Percentiles rank a stretch among this genome's conserved stretches.
Evolutionary conservation across 2,888 invertebrate genomes (phyloP).

Genomic region (Hydrotaea diabolus): DNA sequence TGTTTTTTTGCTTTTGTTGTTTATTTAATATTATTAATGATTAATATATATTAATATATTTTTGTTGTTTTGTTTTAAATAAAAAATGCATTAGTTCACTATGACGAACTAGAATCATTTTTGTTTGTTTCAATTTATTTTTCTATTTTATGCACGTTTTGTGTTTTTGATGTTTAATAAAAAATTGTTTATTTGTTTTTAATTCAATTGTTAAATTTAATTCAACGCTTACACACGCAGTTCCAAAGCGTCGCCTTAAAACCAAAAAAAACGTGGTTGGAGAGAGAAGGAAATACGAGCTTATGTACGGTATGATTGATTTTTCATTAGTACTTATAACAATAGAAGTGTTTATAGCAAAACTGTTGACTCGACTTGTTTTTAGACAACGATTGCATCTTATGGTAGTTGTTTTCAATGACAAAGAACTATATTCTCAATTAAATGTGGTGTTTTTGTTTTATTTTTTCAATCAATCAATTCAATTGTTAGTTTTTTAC

Average conservation of each 20-base stretch:
- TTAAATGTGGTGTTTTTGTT: conserved; percentile 23
- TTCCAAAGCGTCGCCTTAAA: conserved; percentile 21
- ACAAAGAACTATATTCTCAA: conserved; percentile 26
- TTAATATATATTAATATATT: conserved; percentile 65
- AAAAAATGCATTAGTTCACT: conserved; percentile 79
- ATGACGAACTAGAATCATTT: conserved; percentile 76
- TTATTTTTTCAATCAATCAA: conserved; percentile 43
- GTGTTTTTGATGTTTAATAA: conserved; percentile 60
- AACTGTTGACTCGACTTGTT: conserved; percentile 17
- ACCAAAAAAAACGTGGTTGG: conserved; percentile 19
- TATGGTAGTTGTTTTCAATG: conserved; percentile 36
- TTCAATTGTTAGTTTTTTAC: conserved; percentile 50
- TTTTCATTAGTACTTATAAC: conserved; percentile 11
- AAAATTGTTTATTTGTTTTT: conserved; percentile 33
- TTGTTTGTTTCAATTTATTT: conserved; percentile 64
- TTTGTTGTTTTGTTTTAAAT: conserved; percentile 58
- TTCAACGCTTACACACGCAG: conserved; percentile 2
- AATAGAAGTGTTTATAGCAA: conserved; percentile 43
- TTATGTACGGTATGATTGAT: background rate
- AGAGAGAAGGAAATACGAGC: background rate
- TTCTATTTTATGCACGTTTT: conserved; percentile 66
- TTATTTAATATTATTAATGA: conserved; percentile 55
- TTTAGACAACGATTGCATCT: background rate
- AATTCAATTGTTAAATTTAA: conserved; percentile 39
- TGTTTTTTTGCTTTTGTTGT: conserved; percentile 61